Conservation (phyloP, 2,113 vertebrate genomes). For the Crotalus tigris region DNA sequence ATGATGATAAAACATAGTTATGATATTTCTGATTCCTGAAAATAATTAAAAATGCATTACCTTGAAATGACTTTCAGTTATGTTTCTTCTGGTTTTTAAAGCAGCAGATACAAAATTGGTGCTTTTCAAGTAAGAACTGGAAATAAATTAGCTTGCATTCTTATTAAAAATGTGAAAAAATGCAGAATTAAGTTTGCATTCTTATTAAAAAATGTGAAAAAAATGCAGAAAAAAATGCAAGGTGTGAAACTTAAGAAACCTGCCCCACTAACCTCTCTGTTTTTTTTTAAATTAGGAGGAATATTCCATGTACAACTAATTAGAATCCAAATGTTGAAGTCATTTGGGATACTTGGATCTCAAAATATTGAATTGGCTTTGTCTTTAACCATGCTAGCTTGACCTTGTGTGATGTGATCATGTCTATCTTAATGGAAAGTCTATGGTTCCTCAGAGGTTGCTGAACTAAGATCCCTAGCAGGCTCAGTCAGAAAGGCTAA, state of each 20-base stretch:
- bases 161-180: not conserved
- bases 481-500: too few relatives aligned
- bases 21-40: conserved; percentile 18
- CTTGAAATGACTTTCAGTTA: not conserved
- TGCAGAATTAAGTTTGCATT: not conserved
- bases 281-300: not conserved
- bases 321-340: too few relatives aligned
- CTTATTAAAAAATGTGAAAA: not conserved
- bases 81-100: not conserved
- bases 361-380: not conserved
- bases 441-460: too few relatives aligned
- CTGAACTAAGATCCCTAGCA: too few relatives aligned
- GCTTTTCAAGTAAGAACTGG: not conserved
- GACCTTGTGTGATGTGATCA: not conserved
- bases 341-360: not conserved
- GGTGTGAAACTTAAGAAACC: not conserved
- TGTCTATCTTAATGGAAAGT: not conserved
- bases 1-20: not conserved
- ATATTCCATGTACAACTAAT: not conserved
- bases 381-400: not conserved
- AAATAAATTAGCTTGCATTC: not conserved
- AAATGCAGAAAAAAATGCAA: not conserved
- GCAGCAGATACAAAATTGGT: not conserved
- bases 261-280: not conserved
- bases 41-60: conserved; percentile 15